phyloP scores from a whole-genome alignment of 2,113 vertebrate genomes.

The Hyperoodon ampullatus region DNA sequence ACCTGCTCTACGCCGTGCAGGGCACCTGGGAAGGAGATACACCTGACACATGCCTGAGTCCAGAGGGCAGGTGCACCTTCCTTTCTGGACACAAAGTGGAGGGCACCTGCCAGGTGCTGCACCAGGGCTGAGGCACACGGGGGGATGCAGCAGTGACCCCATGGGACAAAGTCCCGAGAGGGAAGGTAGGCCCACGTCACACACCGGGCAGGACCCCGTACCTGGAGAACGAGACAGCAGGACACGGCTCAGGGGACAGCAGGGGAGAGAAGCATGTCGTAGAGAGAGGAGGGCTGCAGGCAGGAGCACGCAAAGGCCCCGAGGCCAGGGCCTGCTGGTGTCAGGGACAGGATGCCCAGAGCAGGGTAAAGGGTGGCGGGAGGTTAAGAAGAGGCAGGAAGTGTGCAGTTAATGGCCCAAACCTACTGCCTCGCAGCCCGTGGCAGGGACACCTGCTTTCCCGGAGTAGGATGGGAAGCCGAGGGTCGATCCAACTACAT shows the following conservation, averaged over 20 bases:
- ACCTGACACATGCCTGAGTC: not conserved
- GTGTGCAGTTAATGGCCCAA: not conserved
- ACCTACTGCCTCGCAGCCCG: not conserved
- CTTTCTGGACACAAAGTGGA: not conserved
- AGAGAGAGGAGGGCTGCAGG: not conserved
- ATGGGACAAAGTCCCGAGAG: accelerated
- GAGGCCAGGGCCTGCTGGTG: not conserved
- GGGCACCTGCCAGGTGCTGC: not conserved
- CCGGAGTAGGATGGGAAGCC: not conserved
- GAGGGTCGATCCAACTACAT: not conserved
- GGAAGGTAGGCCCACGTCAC: not conserved
- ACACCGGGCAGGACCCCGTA: not conserved
- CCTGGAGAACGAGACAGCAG: not conserved
- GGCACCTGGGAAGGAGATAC: not conserved
- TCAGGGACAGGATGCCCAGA: too few relatives aligned
- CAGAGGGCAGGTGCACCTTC: not conserved
- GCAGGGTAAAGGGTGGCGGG: not conserved
- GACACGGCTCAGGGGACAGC: accelerated
- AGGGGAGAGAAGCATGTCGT: not conserved
- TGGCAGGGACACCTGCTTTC: not conserved
- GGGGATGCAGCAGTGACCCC: not conserved
- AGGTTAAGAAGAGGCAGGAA: not conserved
- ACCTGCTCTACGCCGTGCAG: accelerated
- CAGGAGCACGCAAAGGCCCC: not conserved
- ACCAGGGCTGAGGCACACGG: accelerated